Evolutionary conservation across 2,888 invertebrate species (phyloP), one percentile per base, ranked within the genome.

Genomic region (Dione vanillae): DNA sequence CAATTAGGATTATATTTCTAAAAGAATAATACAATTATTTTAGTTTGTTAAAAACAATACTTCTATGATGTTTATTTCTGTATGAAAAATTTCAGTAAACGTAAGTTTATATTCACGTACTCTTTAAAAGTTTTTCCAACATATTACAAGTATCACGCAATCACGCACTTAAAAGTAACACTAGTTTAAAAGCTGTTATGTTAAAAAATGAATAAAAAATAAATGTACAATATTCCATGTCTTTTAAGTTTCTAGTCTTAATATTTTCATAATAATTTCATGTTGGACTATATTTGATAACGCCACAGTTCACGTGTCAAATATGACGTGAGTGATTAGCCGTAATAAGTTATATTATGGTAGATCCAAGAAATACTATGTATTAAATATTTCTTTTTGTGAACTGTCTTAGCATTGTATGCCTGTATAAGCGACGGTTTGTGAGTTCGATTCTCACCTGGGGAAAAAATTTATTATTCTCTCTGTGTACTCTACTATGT

Each of bases 231-330:
- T 41, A 62, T n/a, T 51, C 14, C 49, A 40, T 64, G 40, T 64
- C 20, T 37, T 14, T 20, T 54, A 64, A 7, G 12, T 64, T 54
- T 47, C 8, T 40, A 64, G 64, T 69, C 62, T 54, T 62, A 69
- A 69, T 69, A 69, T 69, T 69, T 69, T 64, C 47, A 67, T 43
- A 69, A 61, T 35, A 43, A 41, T 62, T 62, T 40, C 35, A 68
- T 35, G n/a, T 35, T 51, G 20, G 14, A 41, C 43, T 37, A 45
- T 54, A 45, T 8, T 62, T 45, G 62, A 68, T 68, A 62, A 62
- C 52, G 54, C 51, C 43, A 61, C 20, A 14, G 64, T 49, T 64
- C 51, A 45, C 51, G 43, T 49, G 58, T 61, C 61, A 61, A 27
- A 20, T 40, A 7, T 62, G 35, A 68, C 61, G 67, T 68, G 52